Evolutionary conservation across 2,888 invertebrate species (phyloP).

Genomic region (Thelaira solivaga): DNA sequence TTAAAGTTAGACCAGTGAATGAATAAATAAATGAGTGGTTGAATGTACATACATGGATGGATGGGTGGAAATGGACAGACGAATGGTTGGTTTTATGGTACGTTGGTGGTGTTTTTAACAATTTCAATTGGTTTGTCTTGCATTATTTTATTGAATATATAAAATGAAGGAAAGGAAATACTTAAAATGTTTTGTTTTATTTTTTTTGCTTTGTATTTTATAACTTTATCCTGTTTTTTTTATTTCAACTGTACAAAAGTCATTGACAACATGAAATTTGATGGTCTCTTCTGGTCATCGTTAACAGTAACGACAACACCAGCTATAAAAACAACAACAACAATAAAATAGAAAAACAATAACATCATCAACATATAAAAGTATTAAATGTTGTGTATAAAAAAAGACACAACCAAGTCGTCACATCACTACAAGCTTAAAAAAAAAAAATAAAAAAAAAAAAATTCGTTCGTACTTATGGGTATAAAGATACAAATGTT

Average conservation of each 20-base stretch:
- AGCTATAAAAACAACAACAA: not conserved
- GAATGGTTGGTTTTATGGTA: not conserved
- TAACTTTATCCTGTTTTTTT: not conserved
- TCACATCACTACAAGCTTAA: constrained; percentile 33
- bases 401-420: constrained; percentile 22
- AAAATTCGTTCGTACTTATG: constrained; percentile 1
- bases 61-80: not conserved
- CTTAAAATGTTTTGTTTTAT: constrained; percentile 66
- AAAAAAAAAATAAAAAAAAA: constrained; percentile 1
- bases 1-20: not conserved
- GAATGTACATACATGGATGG: too few species aligned
- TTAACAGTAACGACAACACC: constrained; percentile 26
- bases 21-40: too few species aligned
- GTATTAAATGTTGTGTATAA: constrained; percentile 51
- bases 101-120: too few species aligned
- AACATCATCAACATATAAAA: constrained; percentile 40
- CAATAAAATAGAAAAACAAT: not conserved
- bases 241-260: constrained; percentile 29
- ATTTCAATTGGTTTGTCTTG: constrained; percentile 28
- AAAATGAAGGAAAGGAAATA: constrained; percentile 62
- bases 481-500: not conserved
- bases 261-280: constrained; percentile 60
- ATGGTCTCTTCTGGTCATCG: constrained; percentile 57
- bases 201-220: constrained; percentile 68
- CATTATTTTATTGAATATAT: constrained; percentile 63